These are phyloP conservation scores for Mesocricetus auratus DNA, from an alignment of 2,113 vertebrate genomes.

Conservation along the genomic window DNA sequence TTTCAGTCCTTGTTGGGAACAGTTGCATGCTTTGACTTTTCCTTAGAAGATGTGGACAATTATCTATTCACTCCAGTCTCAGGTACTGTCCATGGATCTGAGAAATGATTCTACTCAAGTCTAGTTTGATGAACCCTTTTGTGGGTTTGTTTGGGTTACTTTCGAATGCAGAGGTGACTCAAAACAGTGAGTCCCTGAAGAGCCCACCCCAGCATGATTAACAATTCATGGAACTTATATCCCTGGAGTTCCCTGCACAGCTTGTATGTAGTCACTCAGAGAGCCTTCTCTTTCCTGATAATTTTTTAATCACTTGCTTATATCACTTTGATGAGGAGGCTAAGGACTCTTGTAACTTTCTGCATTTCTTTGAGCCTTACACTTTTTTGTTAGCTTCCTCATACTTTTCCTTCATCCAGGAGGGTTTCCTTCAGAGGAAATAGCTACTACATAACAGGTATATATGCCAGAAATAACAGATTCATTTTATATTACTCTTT, in stretches of 20 bases:
- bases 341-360: background rate
- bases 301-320: background rate
- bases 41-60: background rate
- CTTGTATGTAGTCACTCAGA: background rate
- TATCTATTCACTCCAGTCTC: background rate
- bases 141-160: background rate
- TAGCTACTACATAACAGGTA: background rate
- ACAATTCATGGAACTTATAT: background rate
- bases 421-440: background rate
- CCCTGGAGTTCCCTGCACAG: background rate
- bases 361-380: background rate
- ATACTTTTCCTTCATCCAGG: background rate
- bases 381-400: background rate
- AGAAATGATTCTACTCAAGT: background rate
- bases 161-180: background rate
- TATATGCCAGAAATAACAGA: background rate
- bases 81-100: background rate
- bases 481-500: background rate
- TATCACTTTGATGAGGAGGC: background rate
- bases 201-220: background rate
- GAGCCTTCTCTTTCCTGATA: background rate
- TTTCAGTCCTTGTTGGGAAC: background rate
- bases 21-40: background rate
- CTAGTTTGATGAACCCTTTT: background rate
- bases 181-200: background rate